These are phyloP conservation scores for Chloroclysta siterata DNA, from an alignment of 2,888 invertebrate species.

Conservation along the genomic window DNA sequence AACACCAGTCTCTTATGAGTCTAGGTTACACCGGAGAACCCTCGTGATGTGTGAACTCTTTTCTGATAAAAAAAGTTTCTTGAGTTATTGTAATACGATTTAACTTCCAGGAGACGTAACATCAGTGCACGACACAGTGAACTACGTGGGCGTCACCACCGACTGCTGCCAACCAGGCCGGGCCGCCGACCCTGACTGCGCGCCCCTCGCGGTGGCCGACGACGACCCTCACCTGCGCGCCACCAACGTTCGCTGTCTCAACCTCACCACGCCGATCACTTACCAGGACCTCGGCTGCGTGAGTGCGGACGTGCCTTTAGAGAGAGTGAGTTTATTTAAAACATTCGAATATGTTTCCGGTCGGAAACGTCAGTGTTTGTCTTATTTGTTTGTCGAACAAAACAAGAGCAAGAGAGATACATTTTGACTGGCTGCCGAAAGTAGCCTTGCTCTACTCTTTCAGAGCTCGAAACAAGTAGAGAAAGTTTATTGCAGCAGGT, in stretches of 20 bases:
- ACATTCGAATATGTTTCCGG: no score
- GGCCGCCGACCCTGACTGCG: slow-evolving; percentile 46
- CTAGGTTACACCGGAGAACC: no score
- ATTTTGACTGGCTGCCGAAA: no score
- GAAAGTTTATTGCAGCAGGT: no score
- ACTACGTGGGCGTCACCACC: slow-evolving; percentile 39
- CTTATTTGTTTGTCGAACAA: no score
- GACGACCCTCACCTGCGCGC: slow-evolving; percentile 54
- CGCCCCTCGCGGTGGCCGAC: slow-evolving; percentile 50
- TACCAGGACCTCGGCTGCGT: slow-evolving; percentile 58
- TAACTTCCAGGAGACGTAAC: slow-evolving; percentile 39
- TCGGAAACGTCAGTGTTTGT: no score
- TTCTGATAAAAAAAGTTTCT: no score
- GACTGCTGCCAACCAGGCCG: slow-evolving; percentile 40
- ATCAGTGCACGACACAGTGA: slow-evolving; percentile 47
- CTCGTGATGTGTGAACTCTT: no score
- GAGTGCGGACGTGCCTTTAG: slow-evolving; percentile 44
- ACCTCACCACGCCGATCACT: slow-evolving; percentile 57
- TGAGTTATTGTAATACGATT: neutral
- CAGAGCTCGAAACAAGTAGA: no score
- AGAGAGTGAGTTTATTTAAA: slow-evolving; percentile 41
- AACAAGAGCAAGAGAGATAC: no score
- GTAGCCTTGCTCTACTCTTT: no score
- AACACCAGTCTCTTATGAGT: no score
- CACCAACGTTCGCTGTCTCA: slow-evolving; percentile 55